Percentiles rank a stretch among this genome's conserved stretches.
These are phyloP conservation scores for Brachymystax lenok DNA, from an alignment of 2,797 vertebrate genomes.

Conservation along the genomic window DNA sequence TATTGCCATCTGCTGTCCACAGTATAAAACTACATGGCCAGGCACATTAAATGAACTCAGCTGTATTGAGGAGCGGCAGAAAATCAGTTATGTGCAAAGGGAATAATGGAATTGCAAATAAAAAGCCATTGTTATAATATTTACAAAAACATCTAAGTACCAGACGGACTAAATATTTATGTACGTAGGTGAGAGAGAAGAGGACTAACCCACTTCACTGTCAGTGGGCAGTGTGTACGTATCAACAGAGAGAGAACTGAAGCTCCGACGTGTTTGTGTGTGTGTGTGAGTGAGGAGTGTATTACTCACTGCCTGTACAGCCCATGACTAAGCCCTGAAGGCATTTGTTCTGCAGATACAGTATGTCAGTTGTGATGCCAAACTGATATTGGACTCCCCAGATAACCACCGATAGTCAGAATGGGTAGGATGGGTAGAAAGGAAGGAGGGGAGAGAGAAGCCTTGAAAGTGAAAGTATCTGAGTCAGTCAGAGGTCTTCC, in stretches of 20 bases:
- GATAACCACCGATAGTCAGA: constrained; percentile 39
- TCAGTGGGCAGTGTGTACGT: constrained; percentile 40
- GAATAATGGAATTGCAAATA: not conserved
- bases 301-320: constrained; percentile 61
- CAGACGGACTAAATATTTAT: not conserved
- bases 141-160: not conserved
- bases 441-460: not conserved
- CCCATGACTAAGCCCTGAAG: constrained; percentile 53
- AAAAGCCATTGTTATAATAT: not conserved
- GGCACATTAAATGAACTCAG: not conserved
- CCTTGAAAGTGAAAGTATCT: not conserved
- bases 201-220: constrained; percentile 12
- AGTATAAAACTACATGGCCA: constrained; percentile 33
- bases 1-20: constrained; percentile 56
- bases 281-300: constrained; percentile 22
- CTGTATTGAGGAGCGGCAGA: not conserved
- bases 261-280: constrained; percentile 20
- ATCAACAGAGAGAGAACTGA: constrained; percentile 9
- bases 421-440: not conserved
- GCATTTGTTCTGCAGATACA: constrained; percentile 43
- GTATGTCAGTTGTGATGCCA: constrained; percentile 58
- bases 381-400: constrained; percentile 36
- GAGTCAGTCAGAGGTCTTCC: no score
- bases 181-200: constrained; percentile 5
- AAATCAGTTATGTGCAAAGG: not conserved